Evolutionary conservation across 1,140 invertebrate genomes (phyloP), one percentile per base, ranked within the genome.

Genomic region (Drosophila lacteicornis): DNA sequence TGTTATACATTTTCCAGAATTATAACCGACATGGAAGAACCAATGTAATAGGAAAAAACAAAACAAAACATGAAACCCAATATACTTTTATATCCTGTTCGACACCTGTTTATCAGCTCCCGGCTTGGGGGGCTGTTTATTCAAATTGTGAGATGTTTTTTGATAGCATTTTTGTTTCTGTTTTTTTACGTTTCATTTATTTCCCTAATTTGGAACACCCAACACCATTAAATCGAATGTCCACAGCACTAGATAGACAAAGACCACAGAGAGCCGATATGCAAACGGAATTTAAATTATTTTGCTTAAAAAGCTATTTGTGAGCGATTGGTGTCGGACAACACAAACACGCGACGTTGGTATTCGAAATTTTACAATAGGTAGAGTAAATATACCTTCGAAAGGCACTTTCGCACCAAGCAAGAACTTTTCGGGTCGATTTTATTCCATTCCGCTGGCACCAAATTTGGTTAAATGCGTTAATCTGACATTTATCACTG

Each of bases 71-170:
- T 49, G 58, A 62, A 45, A 82, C 65, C 27, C 59, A 67, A 62
- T 80, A 25, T 46, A 68, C 47, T 81, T 81, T 88, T 85, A 88
- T 88, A 85, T 88, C 84, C 84, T 88, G 84, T 88, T 81, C 69
- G 51, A 81, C 84, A 88, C 85, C 79, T 88, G 81, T 85, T 87
- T 79, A 77, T 79, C 60, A 66, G 62, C 42, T 50, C 55, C 40
- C 50, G 33, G 49, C 38, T 53, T 33, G 62, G 66, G 63, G 62
- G 66, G 63, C 25, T 45, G 59, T 51, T 87, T 88, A 87, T 87
- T 84, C 77, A 68, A 87, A 87, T 86, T 43, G 33, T 27, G 51
- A 57, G 40, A 67, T 67, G 61, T 68, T 67, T 70, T 46, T 49
- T 46, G 33, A 61, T 71, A 25, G 56, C 56, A 43, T n/a, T 60